phyloP scores from a whole-genome alignment of 2,888 invertebrate genomes.

The Cabera pusaria region DNA sequence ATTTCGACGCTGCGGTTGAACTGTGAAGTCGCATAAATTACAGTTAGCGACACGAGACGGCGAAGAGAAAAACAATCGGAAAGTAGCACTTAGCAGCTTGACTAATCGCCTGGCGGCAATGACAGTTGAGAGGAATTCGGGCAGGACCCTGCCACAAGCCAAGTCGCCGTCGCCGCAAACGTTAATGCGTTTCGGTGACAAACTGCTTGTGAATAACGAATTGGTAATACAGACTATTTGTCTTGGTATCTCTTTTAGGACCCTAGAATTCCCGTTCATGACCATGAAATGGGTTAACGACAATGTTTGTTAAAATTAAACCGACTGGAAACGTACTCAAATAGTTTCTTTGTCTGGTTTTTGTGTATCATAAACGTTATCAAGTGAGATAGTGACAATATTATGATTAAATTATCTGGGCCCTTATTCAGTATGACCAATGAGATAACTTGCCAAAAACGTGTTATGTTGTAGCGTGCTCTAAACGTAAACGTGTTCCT shows the following conservation, averaged over 20 bases:
- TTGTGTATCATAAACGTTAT: too few species aligned
- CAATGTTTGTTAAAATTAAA: too few species aligned
- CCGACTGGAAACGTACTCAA: too few species aligned
- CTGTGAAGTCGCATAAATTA: slow-evolving; percentile 82
- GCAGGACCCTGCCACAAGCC: slow-evolving; percentile 55
- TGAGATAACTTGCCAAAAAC: too few species aligned
- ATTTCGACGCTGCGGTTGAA: slow-evolving; percentile 70
- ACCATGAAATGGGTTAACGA: too few species aligned
- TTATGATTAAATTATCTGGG: too few species aligned
- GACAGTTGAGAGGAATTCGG: slow-evolving; percentile 67
- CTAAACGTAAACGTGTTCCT: too few species aligned
- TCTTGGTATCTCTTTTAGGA: slow-evolving; percentile 30
- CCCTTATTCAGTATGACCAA: too few species aligned
- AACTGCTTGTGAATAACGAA: slow-evolving; percentile 52
- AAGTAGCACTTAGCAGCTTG: slow-evolving; percentile 80
- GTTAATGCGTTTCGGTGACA: slow-evolving; percentile 57
- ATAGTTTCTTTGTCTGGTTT: too few species aligned
- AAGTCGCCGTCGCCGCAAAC: slow-evolving; percentile 41
- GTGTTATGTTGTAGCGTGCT: too few species aligned
- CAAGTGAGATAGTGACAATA: too few species aligned
- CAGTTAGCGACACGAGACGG: slow-evolving; percentile 60
- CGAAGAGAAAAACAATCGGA: slow-evolving; percentile 78
- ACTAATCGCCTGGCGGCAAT: slow-evolving; percentile 75
- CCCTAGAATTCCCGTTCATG: slow-evolving; percentile 24
- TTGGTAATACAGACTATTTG: slow-evolving; percentile 36